phyloP scores from a whole-genome alignment of 2,888 invertebrate species.

The Biston stratarius region DNA sequence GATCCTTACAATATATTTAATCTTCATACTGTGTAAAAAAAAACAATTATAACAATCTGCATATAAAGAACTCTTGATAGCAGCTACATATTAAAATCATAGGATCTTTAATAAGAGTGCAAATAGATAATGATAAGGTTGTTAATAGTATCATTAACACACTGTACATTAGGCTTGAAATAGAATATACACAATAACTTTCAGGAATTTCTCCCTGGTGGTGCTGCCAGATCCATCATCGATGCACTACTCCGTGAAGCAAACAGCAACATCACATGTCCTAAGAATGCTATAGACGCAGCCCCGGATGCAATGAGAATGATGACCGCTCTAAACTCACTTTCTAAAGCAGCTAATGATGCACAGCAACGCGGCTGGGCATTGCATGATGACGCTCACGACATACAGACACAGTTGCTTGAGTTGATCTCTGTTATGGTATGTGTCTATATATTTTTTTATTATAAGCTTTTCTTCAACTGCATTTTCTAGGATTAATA shows the following conservation, averaged over 20 bases:
- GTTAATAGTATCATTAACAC: background rate
- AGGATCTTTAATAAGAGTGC: too few species aligned
- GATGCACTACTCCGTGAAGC: slow-evolving; percentile 80
- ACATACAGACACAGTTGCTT: slow-evolving; percentile 94
- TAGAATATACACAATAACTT: slow-evolving; percentile 15
- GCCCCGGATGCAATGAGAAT: slow-evolving; percentile 94
- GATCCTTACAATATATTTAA: too few species aligned
- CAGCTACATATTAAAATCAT: too few species aligned
- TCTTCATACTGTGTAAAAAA: too few species aligned
- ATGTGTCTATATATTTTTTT: slow-evolving; percentile 54
- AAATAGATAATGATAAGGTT: too few species aligned
- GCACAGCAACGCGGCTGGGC: slow-evolving; percentile 98
- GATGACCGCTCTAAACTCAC: slow-evolving; percentile 92
- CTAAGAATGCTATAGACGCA: slow-evolving; percentile 90
- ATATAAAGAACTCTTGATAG: too few species aligned
- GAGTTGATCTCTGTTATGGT: slow-evolving; percentile 94
- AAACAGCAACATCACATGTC: slow-evolving; percentile 79
- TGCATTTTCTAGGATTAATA: too few species aligned
- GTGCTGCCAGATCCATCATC: slow-evolving; percentile 79
- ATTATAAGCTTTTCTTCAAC: too few species aligned
- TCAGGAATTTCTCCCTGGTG: slow-evolving; percentile 80
- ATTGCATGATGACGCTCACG: slow-evolving; percentile 96
- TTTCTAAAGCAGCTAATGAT: slow-evolving; percentile 96
- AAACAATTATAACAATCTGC: too few species aligned
- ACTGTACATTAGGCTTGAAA: background rate